Base-by-base conservation (phyloP, 2,113 vertebrate genomes). In the Charina bottae region DNA sequence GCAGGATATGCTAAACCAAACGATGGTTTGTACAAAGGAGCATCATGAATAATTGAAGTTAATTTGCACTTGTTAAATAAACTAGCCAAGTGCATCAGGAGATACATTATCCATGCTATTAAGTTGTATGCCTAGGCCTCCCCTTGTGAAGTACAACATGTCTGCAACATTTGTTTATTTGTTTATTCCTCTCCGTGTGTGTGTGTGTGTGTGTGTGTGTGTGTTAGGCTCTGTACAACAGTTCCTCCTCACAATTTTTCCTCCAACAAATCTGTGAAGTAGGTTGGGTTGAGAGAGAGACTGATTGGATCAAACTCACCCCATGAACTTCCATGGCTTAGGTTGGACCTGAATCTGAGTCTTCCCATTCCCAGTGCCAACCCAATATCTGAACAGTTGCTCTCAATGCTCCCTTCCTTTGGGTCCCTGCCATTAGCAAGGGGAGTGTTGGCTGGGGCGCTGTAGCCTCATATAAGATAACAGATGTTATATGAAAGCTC, bases 51-150 rank as follows among this genome's bases (percentile, higher is more conserved):
- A 95, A 96, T 96, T 95, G 93, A 96, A 95, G 89, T 56, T 96
- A 94, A 96, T 95, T n/a, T 94, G 85, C 93, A 93, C 93, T 96
- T 96, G 94, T 96, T 96, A 96, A 96, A 96, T 93, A 95, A 96
- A 96, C 94, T 94, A 96, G 93, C 88, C 90, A 91, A 86, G 94
- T 92, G 93, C 92, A 91, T 94, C 90, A 91, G 95, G 64, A 89
- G 92, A 92, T 95, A 89, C 92, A 94, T 96, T 96, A 96, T 94
- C 95, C 95, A 26, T 95, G 92, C 89, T 94, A 94, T 93, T 95
- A 85, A n/a, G 53, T 93, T 37, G 62, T 95, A 95, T 90, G 90
- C 94, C 92, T 93, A 91, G 90, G 56, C 56, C 17, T 93, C 26
- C 86, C 93, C 90, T 64, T 0, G 0, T 84, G 91, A 93, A 90